Percentiles rank a stretch among this genome's conserved stretches.
Evolutionary conservation across 2,113 vertebrate species (phyloP).

Genomic region (Myrmecophaga tridactyla): DNA sequence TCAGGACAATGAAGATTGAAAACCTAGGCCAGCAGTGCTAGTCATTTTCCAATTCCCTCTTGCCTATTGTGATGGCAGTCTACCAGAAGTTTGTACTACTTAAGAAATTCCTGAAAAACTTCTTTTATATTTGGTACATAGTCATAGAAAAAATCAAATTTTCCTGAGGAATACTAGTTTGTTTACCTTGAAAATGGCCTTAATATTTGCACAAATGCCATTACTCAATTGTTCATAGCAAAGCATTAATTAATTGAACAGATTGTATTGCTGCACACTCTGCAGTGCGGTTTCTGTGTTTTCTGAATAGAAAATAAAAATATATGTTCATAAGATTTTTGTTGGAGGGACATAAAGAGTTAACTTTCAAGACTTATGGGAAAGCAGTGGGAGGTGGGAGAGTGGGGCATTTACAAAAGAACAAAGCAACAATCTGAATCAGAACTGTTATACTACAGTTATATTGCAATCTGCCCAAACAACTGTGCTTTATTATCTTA

Average conservation of each 20-base stretch:
- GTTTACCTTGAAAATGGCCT: background rate
- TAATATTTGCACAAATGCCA: background rate
- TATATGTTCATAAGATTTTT: background rate
- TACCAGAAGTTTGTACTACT: background rate
- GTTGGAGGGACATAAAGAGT: background rate
- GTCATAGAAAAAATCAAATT: background rate
- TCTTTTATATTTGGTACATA: background rate
- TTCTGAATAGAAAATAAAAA: background rate
- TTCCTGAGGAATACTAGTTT: background rate
- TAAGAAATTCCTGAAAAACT: background rate
- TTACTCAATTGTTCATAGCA: constrained; percentile 47
- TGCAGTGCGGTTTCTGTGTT: background rate
- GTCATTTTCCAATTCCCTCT: background rate
- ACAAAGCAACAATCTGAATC: constrained; percentile 38
- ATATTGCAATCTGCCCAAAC: constrained; percentile 46
- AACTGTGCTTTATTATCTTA: background rate
- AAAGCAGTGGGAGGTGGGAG: background rate
- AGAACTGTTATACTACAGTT: background rate
- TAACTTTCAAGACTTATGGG: background rate
- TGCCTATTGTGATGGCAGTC: background rate
- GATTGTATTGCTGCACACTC: background rate
- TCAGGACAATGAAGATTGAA: background rate
- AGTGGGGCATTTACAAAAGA: background rate
- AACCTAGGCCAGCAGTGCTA: background rate
- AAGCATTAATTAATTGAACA: background rate